phyloP scores from a whole-genome alignment of 2,888 invertebrate genomes.

The Cheilosia pagana region DNA sequence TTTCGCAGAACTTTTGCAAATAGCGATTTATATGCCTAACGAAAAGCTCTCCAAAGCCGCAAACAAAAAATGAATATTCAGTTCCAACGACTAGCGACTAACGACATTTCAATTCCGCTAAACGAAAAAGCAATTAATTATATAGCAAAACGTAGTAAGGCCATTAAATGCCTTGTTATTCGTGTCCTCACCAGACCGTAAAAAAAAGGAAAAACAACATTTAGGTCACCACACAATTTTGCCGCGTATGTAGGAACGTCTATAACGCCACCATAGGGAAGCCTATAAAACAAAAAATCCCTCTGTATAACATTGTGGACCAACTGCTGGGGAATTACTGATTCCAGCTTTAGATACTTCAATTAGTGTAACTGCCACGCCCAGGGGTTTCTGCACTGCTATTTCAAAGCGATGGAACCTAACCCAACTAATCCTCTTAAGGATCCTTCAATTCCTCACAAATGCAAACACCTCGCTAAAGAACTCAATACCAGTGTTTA shows the following conservation, averaged over 20 bases:
- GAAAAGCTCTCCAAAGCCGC: background rate
- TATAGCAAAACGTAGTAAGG: background rate
- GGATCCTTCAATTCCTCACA: constrained; percentile 56
- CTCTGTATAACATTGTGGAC: background rate
- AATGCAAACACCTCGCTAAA: constrained; percentile 60
- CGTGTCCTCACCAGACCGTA: constrained; percentile 20
- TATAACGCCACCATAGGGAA: background rate
- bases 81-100: background rate
- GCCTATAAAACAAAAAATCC: background rate
- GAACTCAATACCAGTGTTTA: constrained; percentile 47
- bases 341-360: constrained; percentile 53
- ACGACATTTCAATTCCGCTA: constrained; percentile 17
- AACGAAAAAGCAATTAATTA: constrained; percentile 34
- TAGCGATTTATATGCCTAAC: background rate
- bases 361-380: constrained; percentile 70
- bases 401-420: constrained; percentile 45
- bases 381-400: constrained; percentile 24
- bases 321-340: constrained; percentile 19
- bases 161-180: constrained; percentile 13
- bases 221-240: constrained; percentile 37
- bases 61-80: background rate
- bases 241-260: background rate
- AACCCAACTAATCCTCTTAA: constrained; percentile 69
- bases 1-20: no score
- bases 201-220: constrained; percentile 42